A percentile compares a stretch with the other conserved stretches of the same genome.
Evolutionary conservation across 2,113 vertebrate species (phyloP).

Genomic region (Hoplias malabaricus): DNA sequence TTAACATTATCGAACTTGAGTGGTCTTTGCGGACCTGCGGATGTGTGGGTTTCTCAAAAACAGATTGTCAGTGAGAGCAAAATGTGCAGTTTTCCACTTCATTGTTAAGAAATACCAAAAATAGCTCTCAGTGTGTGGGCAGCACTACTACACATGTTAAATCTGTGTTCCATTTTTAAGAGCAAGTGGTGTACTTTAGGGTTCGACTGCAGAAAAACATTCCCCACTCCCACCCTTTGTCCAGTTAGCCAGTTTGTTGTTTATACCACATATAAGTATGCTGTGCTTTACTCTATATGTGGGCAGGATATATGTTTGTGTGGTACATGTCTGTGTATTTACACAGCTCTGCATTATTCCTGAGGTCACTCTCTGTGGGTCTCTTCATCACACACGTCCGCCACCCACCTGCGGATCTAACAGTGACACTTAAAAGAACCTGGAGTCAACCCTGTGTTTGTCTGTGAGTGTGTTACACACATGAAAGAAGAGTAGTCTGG

Average conservation of each 20-base stretch:
- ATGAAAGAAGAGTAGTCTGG: conserved; percentile 31
- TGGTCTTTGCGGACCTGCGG: neutral
- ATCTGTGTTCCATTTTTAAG: conserved; percentile 18
- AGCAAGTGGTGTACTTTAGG: conserved; percentile 1
- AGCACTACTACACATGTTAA: neutral
- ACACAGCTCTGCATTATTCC: neutral
- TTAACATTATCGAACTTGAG: neutral
- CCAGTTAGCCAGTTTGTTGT: neutral
- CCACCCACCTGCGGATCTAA: conserved; percentile 13
- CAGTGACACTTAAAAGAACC: conserved; percentile 37
- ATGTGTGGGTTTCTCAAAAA: neutral
- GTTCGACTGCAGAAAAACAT: neutral
- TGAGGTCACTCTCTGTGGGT: conserved; percentile 26
- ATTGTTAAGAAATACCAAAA: neutral
- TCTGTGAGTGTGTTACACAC: conserved; percentile 27
- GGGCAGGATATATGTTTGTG: conserved; percentile 18
- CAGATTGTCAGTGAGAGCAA: neutral
- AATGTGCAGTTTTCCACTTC: neutral
- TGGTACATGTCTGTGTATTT: conserved; percentile 12
- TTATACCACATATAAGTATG: too few relatives aligned
- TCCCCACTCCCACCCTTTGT: neutral
- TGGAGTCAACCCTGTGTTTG: conserved; percentile 50
- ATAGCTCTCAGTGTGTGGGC: neutral
- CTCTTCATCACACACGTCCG: neutral
- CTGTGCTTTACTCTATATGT: conserved; percentile 24